phyloP scores from a whole-genome alignment of 2,797 vertebrate genomes.

The Anableps anableps region DNA sequence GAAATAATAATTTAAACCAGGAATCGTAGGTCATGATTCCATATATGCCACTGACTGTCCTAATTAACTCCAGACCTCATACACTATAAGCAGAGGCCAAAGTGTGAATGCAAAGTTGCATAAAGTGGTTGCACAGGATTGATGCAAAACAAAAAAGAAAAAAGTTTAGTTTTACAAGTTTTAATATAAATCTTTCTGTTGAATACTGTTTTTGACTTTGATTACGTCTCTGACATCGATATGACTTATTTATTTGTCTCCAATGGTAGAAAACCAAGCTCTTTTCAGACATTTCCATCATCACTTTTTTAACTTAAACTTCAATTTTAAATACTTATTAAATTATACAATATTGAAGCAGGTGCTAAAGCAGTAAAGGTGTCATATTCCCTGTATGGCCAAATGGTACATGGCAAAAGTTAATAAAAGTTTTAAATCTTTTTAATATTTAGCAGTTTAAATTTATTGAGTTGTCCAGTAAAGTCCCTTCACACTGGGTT shows the following conservation, averaged over 20 bases:
- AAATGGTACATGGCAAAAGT: not conserved
- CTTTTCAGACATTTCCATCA: not conserved
- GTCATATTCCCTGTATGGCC: not conserved
- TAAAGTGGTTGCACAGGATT: slow-evolving; percentile 35
- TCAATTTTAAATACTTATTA: slow-evolving; percentile 23
- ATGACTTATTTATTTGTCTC: not conserved
- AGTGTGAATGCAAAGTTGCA: slow-evolving; percentile 43
- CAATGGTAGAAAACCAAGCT: not conserved
- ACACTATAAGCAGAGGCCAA: slow-evolving; percentile 47
- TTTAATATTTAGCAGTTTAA: not conserved
- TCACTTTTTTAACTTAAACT: not conserved
- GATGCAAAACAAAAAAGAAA: slow-evolving; percentile 7
- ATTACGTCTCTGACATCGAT: not conserved
- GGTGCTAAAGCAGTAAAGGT: not conserved
- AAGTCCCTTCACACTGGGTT: not conserved
- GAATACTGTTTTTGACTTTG: slow-evolving; percentile 9
- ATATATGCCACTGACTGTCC: slow-evolving; percentile 71
- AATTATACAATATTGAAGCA: slow-evolving; percentile 6
- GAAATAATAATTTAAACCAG: slow-evolving; percentile 78
- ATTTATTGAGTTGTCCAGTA: not conserved
- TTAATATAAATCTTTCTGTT: slow-evolving; percentile 1
- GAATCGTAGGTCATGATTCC: slow-evolving; percentile 78
- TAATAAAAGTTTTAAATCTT: not conserved
- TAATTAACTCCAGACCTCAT: slow-evolving; percentile 78
- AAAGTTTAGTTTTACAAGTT: slow-evolving; percentile 10